Percentiles rank a stretch among this genome's conserved stretches.
Conservation (phyloP, 2,797 vertebrate genomes). For the Dromococcyx pavoninus region DNA sequence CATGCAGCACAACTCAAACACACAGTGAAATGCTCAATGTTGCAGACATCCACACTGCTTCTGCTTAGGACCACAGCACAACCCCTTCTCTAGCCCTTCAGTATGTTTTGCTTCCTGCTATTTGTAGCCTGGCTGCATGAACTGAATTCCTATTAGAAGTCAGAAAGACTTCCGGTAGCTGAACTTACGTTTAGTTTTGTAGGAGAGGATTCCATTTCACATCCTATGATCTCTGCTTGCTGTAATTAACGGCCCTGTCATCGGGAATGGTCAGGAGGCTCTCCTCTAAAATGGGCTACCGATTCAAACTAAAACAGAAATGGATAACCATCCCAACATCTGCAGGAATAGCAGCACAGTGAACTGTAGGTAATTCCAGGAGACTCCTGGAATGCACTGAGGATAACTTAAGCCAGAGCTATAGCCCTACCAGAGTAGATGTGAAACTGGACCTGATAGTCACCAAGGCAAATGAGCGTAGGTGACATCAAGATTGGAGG, state of each 20-base stretch:
- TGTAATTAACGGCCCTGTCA: neutral
- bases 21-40: neutral
- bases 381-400: too few species aligned
- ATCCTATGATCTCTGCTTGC: neutral
- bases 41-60: neutral
- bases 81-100: neutral
- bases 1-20: neutral
- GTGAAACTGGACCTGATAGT: too few species aligned
- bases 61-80: neutral
- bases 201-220: neutral
- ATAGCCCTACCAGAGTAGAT: too few species aligned
- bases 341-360: too few species aligned
- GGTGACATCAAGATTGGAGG: too few species aligned
- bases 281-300: neutral
- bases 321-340: neutral
- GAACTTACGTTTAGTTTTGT: accelerated
- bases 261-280: neutral
- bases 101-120: neutral
- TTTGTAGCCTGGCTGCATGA: neutral
- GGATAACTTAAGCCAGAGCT: too few species aligned
- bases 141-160: neutral
- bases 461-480: too few species aligned
- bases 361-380: too few species aligned
- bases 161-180: neutral
- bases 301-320: neutral